phyloP scores from a whole-genome alignment of 1,140 invertebrate genomes.

The Semibalanus balanoides region DNA sequence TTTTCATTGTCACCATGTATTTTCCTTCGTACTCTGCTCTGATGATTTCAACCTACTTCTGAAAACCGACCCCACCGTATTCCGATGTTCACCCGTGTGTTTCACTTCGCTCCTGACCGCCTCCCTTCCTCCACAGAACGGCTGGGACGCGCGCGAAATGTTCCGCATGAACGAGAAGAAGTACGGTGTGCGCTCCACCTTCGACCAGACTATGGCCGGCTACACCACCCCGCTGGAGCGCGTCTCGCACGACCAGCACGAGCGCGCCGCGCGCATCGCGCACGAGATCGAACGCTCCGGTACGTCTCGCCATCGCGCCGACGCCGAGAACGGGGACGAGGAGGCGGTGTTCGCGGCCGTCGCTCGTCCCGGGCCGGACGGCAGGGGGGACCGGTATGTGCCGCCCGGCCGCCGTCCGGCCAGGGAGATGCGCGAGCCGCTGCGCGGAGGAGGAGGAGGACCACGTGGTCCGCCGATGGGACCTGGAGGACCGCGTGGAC shows the following conservation, averaged over 20 bases:
- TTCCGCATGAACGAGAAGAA: conserved; percentile 79
- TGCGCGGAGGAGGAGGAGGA: conserved; percentile 39
- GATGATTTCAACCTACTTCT: too few relatives aligned
- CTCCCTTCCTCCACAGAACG: conserved; percentile 39
- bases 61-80: too few relatives aligned
- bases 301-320: conserved; percentile 56
- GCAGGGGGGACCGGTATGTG: conserved; percentile 65
- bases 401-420: conserved; percentile 55
- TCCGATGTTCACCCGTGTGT: too few relatives aligned
- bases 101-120: too few relatives aligned
- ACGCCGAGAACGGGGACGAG: conserved; percentile 81
- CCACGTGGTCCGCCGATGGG: conserved; percentile 31
- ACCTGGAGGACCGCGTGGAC: conserved; percentile 11
- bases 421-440: conserved; percentile 35
- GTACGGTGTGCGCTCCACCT: conserved; percentile 76
- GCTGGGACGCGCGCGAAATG: conserved; percentile 91
- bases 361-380: conserved; percentile 7
- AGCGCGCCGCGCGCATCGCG: conserved; percentile 70
- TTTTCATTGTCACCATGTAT: too few relatives aligned
- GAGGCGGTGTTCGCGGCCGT: conserved; percentile 40
- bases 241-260: conserved; percentile 65
- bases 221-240: conserved; percentile 62
- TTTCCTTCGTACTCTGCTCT: too few relatives aligned
- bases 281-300: conserved; percentile 76
- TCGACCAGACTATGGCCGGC: conserved; percentile 63